These are phyloP conservation scores for Macropis europaea DNA, from an alignment of 2,888 invertebrate species.

Conservation along the genomic window DNA sequence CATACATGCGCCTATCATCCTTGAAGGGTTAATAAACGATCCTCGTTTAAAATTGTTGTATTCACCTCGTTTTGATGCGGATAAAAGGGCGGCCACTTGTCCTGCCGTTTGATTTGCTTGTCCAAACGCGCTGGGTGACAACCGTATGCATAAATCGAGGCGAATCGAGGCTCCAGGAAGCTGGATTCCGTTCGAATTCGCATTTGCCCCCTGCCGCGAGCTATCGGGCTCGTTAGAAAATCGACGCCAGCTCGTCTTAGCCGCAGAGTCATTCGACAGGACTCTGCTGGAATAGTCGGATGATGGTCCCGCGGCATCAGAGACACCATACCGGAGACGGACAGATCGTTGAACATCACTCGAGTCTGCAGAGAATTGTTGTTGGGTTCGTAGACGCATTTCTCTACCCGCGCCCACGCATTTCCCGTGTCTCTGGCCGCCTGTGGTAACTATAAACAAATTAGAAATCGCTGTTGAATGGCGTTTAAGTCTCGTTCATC, in stretches of 20 bases:
- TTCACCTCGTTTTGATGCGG: slow-evolving; percentile 43
- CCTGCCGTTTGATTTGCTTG: slow-evolving; percentile 74
- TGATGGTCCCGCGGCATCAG: slow-evolving; percentile 76
- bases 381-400: slow-evolving; percentile 87
- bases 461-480: background rate
- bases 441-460: slow-evolving; percentile 65
- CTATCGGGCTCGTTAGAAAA: slow-evolving; percentile 85
- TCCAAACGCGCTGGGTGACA: slow-evolving; percentile 82
- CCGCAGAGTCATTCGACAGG: slow-evolving; percentile 90
- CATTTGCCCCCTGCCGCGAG: slow-evolving; percentile 86
- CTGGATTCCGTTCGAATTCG: slow-evolving; percentile 90
- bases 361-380: slow-evolving; percentile 89
- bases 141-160: slow-evolving; percentile 92
- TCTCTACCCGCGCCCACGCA: slow-evolving; percentile 83
- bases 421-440: slow-evolving; percentile 58
- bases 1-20: no score
- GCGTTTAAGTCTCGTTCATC: no score
- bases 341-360: slow-evolving; percentile 89
- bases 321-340: slow-evolving; percentile 89
- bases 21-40: no score
- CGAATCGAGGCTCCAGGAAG: slow-evolving; percentile 91
- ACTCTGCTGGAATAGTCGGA: slow-evolving; percentile 77
- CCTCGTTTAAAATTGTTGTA: no score
- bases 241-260: slow-evolving; percentile 90
- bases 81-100: slow-evolving; percentile 67